Percentiles rank a stretch among this genome's conserved stretches.
phyloP scores from a whole-genome alignment of 1,140 invertebrate genomes.

The Atta cephalotes region DNA sequence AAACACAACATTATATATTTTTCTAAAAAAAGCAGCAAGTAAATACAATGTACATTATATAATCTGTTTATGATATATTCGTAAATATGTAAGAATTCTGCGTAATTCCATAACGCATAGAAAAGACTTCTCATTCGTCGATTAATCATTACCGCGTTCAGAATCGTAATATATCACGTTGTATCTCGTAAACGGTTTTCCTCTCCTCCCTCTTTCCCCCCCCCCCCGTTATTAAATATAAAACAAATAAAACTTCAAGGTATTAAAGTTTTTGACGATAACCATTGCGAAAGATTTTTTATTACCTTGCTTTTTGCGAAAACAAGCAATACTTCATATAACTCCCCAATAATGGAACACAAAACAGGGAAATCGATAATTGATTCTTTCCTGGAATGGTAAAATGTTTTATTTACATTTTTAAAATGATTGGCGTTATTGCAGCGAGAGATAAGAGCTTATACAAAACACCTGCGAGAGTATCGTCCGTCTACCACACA shows the following conservation, averaged over 20 bases:
- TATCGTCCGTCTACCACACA: neutral
- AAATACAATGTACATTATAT: neutral
- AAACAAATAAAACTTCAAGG: neutral
- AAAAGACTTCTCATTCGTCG: neutral
- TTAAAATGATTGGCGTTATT: neutral
- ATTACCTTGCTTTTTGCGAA: neutral
- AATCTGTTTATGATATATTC: neutral
- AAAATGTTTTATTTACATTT: neutral
- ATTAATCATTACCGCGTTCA: neutral
- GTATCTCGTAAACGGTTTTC: neutral
- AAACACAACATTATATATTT: neutral
- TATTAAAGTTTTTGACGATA: neutral
- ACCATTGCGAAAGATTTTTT: neutral
- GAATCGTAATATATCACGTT: neutral
- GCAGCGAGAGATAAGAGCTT: neutral
- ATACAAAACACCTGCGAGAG: neutral
- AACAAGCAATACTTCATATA: neutral
- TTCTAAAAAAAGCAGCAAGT: neutral
- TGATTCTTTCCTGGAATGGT: neutral
- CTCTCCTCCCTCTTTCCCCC: no score
- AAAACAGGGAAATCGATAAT: neutral
- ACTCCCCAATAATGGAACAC: neutral
- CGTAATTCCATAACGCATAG: conserved; percentile 10
- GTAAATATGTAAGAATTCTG: neutral
- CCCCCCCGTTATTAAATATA: neutral